A percentile compares a stretch with the other conserved stretches of the same genome.
Conservation (phyloP, 2,888 invertebrate genomes). For the Lasioglossum pauxillum region DNA sequence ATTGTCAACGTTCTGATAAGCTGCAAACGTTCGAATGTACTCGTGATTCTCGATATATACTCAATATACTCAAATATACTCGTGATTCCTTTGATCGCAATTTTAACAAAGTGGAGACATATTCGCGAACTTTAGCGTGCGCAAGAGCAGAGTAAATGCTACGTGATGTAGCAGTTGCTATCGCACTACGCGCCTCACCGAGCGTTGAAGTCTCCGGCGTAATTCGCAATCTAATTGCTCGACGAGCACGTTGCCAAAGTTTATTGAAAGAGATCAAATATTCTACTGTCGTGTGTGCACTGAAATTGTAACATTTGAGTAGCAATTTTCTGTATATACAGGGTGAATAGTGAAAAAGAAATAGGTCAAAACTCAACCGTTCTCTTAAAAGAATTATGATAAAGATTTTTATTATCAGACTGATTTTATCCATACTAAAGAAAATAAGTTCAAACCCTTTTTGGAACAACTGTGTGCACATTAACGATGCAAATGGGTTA, state of each 20-base stretch:
- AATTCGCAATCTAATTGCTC: no score
- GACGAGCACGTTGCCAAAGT: background rate
- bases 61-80: no score
- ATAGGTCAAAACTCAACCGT: no score
- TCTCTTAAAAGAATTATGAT: no score
- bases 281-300: no score
- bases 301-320: background rate
- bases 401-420: no score
- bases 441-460: background rate
- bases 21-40: background rate
- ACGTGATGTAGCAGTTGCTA: background rate
- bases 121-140: background rate
- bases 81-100: background rate
- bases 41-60: no score
- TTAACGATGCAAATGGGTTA: background rate
- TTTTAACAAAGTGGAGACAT: background rate
- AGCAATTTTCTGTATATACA: no score
- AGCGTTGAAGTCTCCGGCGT: constrained; percentile 1
- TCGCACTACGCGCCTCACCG: background rate
- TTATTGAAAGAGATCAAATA: background rate
- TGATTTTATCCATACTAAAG: no score
- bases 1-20: no score
- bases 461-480: background rate
- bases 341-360: no score
- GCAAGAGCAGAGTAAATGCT: background rate